These are phyloP conservation scores for Corydoras sp. DNA, from an alignment of 2,113 vertebrate genomes.

Conservation along the genomic window DNA sequence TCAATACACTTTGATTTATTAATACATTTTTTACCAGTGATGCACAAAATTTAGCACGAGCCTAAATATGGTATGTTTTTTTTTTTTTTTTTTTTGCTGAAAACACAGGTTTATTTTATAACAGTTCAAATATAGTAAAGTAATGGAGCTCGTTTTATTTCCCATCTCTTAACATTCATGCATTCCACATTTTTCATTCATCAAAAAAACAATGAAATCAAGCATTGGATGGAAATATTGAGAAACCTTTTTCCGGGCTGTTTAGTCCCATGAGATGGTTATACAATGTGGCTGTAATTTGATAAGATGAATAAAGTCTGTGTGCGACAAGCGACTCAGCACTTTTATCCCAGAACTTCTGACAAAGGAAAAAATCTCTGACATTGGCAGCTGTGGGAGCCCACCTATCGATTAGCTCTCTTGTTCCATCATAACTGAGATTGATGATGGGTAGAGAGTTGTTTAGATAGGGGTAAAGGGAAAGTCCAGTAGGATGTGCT, in stretches of 20 bases:
- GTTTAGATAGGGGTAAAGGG: conserved; percentile 38
- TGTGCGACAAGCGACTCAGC: conserved; percentile 51
- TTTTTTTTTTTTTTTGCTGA: neutral
- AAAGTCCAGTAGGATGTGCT: conserved; percentile 25
- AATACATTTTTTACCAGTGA: too few species aligned
- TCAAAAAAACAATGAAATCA: conserved; percentile 38
- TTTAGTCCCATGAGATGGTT: conserved; percentile 40
- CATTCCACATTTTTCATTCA: conserved; percentile 26
- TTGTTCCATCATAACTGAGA: conserved; percentile 44
- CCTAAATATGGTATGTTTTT: too few species aligned
- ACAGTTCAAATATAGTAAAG: conserved; percentile 7
- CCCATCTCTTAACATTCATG: conserved; percentile 19
- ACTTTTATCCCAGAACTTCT: conserved; percentile 51
- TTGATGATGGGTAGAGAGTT: conserved; percentile 39
- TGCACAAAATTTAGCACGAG: too few species aligned
- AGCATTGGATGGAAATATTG: conserved; percentile 29
- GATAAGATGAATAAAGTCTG: conserved; percentile 54
- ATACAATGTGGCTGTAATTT: conserved; percentile 55
- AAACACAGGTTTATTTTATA: neutral
- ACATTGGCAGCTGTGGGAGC: conserved; percentile 54
- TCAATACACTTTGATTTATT: too few species aligned
- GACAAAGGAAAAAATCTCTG: conserved; percentile 53
- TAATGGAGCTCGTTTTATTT: neutral
- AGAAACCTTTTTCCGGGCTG: conserved; percentile 41
- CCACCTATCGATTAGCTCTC: conserved; percentile 55